Percentiles rank a stretch among this genome's conserved stretches.
phyloP scores from a whole-genome alignment of 2,113 vertebrate genomes.

The Romanogobio albipinnatus region DNA sequence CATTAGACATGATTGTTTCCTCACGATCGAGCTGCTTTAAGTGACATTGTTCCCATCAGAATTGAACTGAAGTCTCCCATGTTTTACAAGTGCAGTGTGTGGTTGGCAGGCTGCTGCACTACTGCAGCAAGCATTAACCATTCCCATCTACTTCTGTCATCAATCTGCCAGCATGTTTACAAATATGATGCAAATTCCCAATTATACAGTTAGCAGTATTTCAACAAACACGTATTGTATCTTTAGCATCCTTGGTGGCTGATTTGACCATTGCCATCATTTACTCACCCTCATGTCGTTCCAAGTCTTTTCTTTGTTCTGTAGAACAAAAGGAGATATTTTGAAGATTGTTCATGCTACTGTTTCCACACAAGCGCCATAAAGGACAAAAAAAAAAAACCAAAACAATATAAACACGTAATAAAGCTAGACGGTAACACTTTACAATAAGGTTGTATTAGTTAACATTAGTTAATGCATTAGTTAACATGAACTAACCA shows the following conservation, averaged over 20 bases:
- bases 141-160: neutral
- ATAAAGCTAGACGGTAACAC: no score
- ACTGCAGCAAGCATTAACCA: neutral
- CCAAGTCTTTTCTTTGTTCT: neutral
- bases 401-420: neutral
- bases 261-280: neutral
- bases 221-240: neutral
- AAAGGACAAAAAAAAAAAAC: neutral
- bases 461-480: no score
- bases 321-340: neutral
- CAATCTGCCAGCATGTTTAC: conserved; percentile 16
- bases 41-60: conserved; percentile 23
- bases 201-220: neutral
- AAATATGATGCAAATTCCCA: neutral
- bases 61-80: neutral
- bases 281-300: neutral
- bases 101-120: neutral
- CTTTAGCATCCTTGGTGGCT: neutral
- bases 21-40: conserved; percentile 13
- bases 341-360: neutral
- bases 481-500: no score
- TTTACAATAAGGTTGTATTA: no score
- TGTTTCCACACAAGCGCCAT: neutral
- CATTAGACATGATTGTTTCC: neutral
- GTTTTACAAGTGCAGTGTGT: conserved; percentile 2